These are phyloP conservation scores for Patiria pectinifera DNA, from an alignment of 53 echinoderm and acorn worm genomes.

Conservation along the genomic window DNA sequence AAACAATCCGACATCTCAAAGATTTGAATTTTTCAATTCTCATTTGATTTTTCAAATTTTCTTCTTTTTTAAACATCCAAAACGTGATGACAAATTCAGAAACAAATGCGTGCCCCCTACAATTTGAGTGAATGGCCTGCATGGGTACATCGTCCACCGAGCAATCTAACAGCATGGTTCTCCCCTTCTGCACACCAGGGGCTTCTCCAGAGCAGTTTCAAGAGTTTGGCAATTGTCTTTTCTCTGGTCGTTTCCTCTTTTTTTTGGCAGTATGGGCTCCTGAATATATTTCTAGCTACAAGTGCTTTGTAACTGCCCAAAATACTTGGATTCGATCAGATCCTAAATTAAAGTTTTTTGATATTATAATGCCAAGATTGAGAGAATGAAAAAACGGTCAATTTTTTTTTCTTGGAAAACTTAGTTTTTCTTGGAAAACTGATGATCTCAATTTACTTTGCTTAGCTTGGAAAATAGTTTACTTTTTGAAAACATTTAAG, in stretches of 20 bases:
- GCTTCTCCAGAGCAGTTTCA: neutral
- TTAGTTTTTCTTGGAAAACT: too few species aligned
- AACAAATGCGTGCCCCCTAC: neutral
- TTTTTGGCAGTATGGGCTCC: too few species aligned
- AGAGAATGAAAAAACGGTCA: neutral
- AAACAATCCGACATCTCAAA: too few species aligned
- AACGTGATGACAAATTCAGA: neutral
- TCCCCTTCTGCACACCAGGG: neutral
- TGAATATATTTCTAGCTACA: neutral
- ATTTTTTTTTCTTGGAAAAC: too few species aligned
- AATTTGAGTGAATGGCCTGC: neutral
- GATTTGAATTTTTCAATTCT: too few species aligned
- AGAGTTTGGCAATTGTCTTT: neutral
- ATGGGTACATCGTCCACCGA: neutral
- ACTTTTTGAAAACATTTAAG: too few species aligned
- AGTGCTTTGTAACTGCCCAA: neutral
- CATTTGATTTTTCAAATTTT: neutral
- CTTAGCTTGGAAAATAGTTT: too few species aligned
- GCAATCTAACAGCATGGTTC: neutral
- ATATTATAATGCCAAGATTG: neutral
- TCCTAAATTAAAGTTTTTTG: neutral
- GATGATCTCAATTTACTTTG: too few species aligned
- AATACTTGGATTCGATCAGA: neutral
- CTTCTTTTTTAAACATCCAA: neutral
- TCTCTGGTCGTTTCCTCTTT: neutral